Percentiles rank a stretch among this genome's conserved stretches.
These are phyloP conservation scores for Slavum lentiscoides DNA, from an alignment of 2,888 invertebrate genomes.

Conservation along the genomic window DNA sequence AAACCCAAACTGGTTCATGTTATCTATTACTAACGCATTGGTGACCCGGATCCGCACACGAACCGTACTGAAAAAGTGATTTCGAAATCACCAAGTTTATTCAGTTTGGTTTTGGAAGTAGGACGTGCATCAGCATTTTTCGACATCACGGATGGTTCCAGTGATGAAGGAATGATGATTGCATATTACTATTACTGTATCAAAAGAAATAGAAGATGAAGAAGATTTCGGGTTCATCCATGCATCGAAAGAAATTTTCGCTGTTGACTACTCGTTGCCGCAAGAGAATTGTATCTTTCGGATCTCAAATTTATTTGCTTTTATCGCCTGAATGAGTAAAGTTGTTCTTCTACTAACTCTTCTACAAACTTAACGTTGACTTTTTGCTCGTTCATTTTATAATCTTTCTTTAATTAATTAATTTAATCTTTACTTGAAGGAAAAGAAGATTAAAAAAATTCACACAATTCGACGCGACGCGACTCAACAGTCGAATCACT, in stretches of 20 bases:
- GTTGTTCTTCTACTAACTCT: too few relatives aligned
- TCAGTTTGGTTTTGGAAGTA: background rate
- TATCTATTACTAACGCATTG: conserved; percentile 17
- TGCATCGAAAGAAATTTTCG: background rate
- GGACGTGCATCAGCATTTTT: background rate
- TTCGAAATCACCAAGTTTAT: conserved; percentile 12
- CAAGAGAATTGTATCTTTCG: background rate
- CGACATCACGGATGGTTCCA: background rate
- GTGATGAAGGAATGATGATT: background rate
- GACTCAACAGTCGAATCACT: too few relatives aligned
- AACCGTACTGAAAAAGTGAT: background rate
- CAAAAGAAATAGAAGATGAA: background rate
- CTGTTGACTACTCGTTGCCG: background rate
- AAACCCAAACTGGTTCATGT: conserved; percentile 6
- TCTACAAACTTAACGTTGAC: too few relatives aligned
- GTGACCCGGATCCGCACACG: conserved; percentile 10
- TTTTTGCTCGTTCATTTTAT: too few relatives aligned
- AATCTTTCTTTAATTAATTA: too few relatives aligned
- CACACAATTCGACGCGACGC: too few relatives aligned
- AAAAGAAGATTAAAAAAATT: too few relatives aligned
- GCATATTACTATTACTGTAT: conserved; percentile 1
- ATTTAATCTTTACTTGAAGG: too few relatives aligned
- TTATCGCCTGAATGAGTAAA: background rate
- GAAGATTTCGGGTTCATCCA: conserved; percentile 2
- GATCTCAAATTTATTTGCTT: background rate